A percentile compares a stretch with the other conserved stretches of the same genome.
These are phyloP conservation scores for Patiria pectinifera DNA, from an alignment of 53 echinoderm and acorn worm genomes.

Conservation along the genomic window DNA sequence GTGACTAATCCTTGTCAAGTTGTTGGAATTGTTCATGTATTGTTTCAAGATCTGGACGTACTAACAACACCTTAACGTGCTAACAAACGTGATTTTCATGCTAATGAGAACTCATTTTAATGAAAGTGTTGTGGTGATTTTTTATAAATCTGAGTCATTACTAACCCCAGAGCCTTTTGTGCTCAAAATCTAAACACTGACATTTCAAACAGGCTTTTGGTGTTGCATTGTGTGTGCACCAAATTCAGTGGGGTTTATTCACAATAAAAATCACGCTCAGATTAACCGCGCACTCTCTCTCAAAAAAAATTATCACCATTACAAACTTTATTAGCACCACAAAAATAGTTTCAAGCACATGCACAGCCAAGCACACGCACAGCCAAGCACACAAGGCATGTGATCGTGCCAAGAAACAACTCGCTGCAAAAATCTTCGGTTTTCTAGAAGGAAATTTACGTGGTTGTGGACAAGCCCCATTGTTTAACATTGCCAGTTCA, in stretches of 20 bases:
- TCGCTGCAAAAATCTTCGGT: background rate
- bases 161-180: slow-evolving; percentile 1
- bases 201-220: slow-evolving; percentile 52
- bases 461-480: slow-evolving; percentile 50
- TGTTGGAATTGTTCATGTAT: slow-evolving; percentile 3
- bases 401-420: background rate
- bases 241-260: slow-evolving; percentile 38
- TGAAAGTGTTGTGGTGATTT: background rate
- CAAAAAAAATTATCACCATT: background rate
- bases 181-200: slow-evolving; percentile 50
- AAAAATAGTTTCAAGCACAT: too few relatives aligned
- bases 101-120: background rate
- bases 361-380: background rate
- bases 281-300: too few relatives aligned
- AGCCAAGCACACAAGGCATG: background rate
- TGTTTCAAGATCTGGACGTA: background rate
- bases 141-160: background rate
- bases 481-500: slow-evolving; percentile 42
- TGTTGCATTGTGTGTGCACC: background rate
- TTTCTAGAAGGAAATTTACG: background rate
- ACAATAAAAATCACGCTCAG: slow-evolving; percentile 8
- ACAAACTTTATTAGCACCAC: too few relatives aligned
- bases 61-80: background rate
- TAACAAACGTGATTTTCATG: background rate
- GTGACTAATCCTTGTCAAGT: background rate